Base-by-base conservation (phyloP, 2,888 invertebrate genomes). In the Argyresthia goedartella region DNA sequence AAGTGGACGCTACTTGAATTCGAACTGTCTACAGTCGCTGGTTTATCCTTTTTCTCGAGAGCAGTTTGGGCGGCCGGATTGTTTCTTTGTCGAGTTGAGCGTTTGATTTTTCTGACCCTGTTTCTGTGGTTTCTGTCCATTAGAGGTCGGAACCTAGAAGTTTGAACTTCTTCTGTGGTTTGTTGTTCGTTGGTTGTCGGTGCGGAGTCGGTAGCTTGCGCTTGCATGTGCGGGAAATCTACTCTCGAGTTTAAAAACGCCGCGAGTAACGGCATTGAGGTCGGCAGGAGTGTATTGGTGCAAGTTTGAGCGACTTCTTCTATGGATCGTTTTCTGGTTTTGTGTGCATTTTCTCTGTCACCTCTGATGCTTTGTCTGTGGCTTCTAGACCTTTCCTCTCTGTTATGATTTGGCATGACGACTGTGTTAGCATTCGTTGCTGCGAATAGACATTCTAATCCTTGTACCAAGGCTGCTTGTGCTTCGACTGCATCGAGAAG, bases 231-330 rank as follows among this genome's bases (percentile, higher is more conserved):
- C 13, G 88, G 81, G 56, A 88, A 84, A 53, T 91, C 91, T 6
- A 25, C 25, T 50, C 90, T 81, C 0, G 90, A 87, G 59, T 89
- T 90, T 4, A 92, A 74, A 64, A 92, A 89, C 2, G 91, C 90
- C 3, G 92, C 91, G 44, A 92, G 65, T 47, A 92, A 72, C 10
- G 90, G 88, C 72, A 89, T 89, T 0, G 89, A 88, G 25, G 88
- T 89, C 0, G 91, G 90, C 49, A 92, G 76, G 33, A 92, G 73
- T 1, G 91, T 91, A 65, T 91, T 92, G 56, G 85, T 92, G 75
- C 81, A 90, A 70, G 81, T 91, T 89, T 64, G 92, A 78, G 73
- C 91, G 75, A 76, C 90, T 88, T 67, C 90, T 80, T 80, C 90
- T 67, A 80, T 89, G 53, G 76, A 89, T 58, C 74, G 81, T 76